These are phyloP conservation scores for Aeoliscus strigatus DNA, from an alignment of 2,797 vertebrate species.

Conservation along the genomic window DNA sequence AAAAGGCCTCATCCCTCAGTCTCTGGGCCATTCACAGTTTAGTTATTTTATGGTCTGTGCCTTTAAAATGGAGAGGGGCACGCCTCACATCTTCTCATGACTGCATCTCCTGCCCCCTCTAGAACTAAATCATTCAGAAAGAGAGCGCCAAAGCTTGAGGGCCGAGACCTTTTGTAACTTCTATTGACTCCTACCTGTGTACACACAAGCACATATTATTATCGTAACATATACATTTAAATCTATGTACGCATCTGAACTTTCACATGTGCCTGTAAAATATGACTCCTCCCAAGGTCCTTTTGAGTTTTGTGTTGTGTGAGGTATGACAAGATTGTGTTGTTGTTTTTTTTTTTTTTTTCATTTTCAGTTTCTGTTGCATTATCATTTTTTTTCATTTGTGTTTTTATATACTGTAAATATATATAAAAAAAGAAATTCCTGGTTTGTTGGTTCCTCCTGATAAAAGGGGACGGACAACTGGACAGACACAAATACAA, in stretches of 20 bases:
- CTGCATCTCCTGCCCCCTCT: too few species aligned
- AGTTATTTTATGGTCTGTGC: too few species aligned
- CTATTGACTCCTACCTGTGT: constrained; percentile 53
- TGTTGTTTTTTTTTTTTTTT: constrained; percentile 63
- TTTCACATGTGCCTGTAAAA: constrained; percentile 68
- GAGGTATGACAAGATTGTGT: constrained; percentile 81
- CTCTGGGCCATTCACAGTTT: constrained; percentile 62
- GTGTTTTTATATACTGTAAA: constrained; percentile 58
- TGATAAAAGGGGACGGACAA: constrained; percentile 76
- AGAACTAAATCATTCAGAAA: too few species aligned
- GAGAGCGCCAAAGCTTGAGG: constrained; percentile 48
- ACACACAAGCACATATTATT: constrained; percentile 65
- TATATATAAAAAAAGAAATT: constrained; percentile 66
- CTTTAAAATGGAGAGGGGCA: too few species aligned
- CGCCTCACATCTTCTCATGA: too few species aligned
- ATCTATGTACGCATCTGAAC: constrained; percentile 61
- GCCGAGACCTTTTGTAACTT: constrained; percentile 60
- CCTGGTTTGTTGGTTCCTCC: constrained; percentile 75
- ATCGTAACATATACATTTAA: constrained; percentile 47
- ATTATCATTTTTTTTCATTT: constrained; percentile 67
- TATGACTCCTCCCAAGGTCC: constrained; percentile 68
- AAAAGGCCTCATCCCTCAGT: constrained; percentile 59
- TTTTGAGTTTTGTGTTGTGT: constrained; percentile 78
- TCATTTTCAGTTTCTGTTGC: constrained; percentile 46
- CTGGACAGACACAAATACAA: constrained; percentile 71